These are phyloP conservation scores for Sebastes minor DNA, from an alignment of 2,797 vertebrate genomes.

Conservation along the genomic window DNA sequence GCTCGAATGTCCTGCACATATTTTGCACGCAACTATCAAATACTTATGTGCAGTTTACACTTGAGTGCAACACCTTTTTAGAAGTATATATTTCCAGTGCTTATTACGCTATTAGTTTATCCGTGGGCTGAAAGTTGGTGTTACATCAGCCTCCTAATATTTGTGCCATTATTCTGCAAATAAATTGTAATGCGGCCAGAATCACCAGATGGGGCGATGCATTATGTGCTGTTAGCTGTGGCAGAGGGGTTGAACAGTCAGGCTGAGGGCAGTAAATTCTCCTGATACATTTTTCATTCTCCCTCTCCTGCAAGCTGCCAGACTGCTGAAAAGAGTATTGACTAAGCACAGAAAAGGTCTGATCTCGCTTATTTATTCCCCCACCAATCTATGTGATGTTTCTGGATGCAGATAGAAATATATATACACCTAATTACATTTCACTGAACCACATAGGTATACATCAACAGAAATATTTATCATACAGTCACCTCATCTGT, in stretches of 20 bases:
- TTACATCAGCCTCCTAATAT: slow-evolving; percentile 41
- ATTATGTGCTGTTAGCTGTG: slow-evolving; percentile 62
- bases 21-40: not conserved
- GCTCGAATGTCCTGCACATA: not conserved
- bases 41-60: not conserved
- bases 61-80: not conserved
- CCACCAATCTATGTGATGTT: slow-evolving; percentile 22
- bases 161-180: slow-evolving; percentile 49
- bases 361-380: slow-evolving; percentile 54
- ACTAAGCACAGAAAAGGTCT: slow-evolving; percentile 59
- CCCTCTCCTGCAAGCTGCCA: slow-evolving; percentile 46
- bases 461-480: slow-evolving; percentile 41
- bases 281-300: slow-evolving; percentile 65
- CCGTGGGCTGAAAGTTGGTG: not conserved
- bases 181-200: slow-evolving; percentile 53
- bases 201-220: slow-evolving; percentile 63
- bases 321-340: slow-evolving; percentile 57
- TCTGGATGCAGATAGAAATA: slow-evolving; percentile 15
- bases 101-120: slow-evolving; percentile 10
- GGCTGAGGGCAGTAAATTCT: slow-evolving; percentile 68
- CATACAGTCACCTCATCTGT: slow-evolving; percentile 25
- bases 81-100: not conserved
- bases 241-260: slow-evolving; percentile 57
- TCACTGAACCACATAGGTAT: slow-evolving; percentile 8
- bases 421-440: not conserved